phyloP scores from a whole-genome alignment of 1,140 invertebrate genomes.

The Nylanderia fulva region DNA sequence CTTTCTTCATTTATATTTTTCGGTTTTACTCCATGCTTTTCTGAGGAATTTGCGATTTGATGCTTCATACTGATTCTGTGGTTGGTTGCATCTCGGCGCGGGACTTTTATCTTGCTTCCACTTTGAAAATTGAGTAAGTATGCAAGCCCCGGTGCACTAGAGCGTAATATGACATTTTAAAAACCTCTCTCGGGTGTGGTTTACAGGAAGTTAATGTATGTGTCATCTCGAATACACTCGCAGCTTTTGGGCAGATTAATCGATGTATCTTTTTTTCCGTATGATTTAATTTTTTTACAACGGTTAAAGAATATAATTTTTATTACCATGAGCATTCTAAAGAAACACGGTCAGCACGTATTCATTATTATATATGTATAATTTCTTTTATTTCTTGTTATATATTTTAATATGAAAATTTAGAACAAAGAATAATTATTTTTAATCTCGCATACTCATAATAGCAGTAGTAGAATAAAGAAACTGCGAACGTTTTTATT shows the following conservation, averaged over 20 bases:
- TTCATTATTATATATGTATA: not conserved
- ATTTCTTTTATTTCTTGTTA: not conserved
- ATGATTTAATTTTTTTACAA: slow-evolving; percentile 1
- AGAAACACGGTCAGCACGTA: not conserved
- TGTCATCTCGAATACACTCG: slow-evolving; percentile 40
- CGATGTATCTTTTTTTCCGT: not conserved
- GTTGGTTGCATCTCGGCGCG: not conserved
- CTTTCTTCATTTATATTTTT: slow-evolving; percentile 3
- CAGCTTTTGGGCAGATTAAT: slow-evolving; percentile 43
- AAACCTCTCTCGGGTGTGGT: slow-evolving; percentile 39
- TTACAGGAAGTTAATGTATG: slow-evolving; percentile 42
- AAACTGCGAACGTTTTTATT: not conserved
- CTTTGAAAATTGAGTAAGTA: slow-evolving; percentile 56
- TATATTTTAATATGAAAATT: slow-evolving; percentile 5
- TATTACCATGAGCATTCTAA: not conserved
- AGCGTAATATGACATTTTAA: slow-evolving; percentile 32
- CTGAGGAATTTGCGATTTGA: not conserved
- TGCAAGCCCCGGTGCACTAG: slow-evolving; percentile 18
- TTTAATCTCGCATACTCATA: not conserved
- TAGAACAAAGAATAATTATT: not conserved
- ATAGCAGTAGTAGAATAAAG: not conserved
- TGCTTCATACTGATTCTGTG: slow-evolving; percentile 26
- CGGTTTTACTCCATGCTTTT: not conserved
- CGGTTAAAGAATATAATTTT: slow-evolving; percentile 11
- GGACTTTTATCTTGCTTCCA: slow-evolving; percentile 63